Conservation (phyloP, 2,113 vertebrate genomes). For the Dasyornis broadbenti region DNA sequence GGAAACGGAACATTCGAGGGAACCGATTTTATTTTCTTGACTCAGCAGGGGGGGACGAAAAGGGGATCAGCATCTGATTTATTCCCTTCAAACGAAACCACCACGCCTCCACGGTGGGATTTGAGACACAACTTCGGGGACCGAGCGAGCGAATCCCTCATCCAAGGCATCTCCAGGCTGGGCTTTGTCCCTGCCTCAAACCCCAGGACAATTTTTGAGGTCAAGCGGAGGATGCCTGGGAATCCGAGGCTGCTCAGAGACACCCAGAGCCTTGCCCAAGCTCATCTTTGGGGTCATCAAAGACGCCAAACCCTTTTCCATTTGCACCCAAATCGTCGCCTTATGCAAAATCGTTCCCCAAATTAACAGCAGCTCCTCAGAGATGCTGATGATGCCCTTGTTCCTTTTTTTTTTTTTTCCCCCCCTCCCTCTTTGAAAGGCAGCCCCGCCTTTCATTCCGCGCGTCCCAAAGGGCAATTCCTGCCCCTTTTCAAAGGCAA, state of each 20-base stretch:
- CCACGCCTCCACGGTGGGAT: neutral
- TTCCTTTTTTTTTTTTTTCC: neutral
- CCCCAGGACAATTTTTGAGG: neutral
- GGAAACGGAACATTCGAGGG: neutral
- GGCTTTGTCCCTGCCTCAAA: neutral
- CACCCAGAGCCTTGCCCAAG: neutral
- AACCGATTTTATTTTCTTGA: neutral
- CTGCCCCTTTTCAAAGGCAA: conserved; percentile 44
- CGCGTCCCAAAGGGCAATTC: neutral
- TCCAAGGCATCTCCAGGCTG: neutral
- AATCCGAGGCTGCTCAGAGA: neutral
- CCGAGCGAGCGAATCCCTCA: neutral
- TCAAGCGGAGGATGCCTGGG: neutral
- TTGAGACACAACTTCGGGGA: neutral
- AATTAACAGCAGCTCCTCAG: neutral
- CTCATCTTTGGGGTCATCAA: neutral
- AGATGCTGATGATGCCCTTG: neutral
- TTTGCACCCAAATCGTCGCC: neutral
- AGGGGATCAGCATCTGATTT: neutral
- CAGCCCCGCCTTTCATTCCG: neutral
- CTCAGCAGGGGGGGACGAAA: neutral
- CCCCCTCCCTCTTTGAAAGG: neutral
- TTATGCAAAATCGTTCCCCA: neutral
- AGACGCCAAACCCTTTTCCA: neutral
- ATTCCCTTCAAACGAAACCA: neutral